phyloP scores from a whole-genome alignment of 2,888 invertebrate species.

The Acanthosoma haemorrhoidale region DNA sequence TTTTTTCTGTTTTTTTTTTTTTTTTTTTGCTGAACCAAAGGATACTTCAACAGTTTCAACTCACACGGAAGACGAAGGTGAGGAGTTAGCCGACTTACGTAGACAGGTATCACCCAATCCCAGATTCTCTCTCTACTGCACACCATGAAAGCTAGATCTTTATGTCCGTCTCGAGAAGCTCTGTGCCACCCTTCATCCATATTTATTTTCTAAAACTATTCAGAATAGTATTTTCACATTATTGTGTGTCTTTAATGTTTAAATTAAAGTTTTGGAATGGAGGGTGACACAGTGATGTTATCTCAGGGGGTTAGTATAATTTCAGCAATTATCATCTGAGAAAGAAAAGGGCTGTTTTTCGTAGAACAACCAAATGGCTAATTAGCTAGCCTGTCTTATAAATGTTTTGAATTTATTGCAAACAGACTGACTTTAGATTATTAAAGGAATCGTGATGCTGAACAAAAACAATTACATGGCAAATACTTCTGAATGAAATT shows the following conservation, averaged over 20 bases:
- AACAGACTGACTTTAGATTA: too few species aligned
- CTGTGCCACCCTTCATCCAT: background rate
- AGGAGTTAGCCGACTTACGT: conserved; percentile 39
- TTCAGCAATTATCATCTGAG: too few species aligned
- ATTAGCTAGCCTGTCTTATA: too few species aligned
- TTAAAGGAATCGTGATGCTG: too few species aligned
- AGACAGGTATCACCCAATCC: conserved; percentile 37
- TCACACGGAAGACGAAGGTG: conserved; percentile 36
- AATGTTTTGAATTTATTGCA: too few species aligned
- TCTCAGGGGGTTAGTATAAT: background rate
- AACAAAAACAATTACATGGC: too few species aligned
- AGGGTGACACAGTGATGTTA: background rate
- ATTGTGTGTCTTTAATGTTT: background rate
- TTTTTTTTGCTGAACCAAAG: background rate
- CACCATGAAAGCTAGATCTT: conserved; percentile 17
- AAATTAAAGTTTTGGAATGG: background rate
- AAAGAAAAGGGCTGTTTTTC: too few species aligned
- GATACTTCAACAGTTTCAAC: background rate
- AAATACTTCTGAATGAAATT: too few species aligned
- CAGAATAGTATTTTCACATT: background rate
- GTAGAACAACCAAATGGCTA: too few species aligned
- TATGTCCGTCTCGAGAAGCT: background rate
- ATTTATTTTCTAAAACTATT: background rate
- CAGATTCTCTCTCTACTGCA: background rate
- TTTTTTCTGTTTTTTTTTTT: background rate